A percentile compares a stretch with the other conserved stretches of the same genome.
Evolutionary conservation across 2,888 invertebrate genomes (phyloP).

Genomic region (Sympetrum striolatum): DNA sequence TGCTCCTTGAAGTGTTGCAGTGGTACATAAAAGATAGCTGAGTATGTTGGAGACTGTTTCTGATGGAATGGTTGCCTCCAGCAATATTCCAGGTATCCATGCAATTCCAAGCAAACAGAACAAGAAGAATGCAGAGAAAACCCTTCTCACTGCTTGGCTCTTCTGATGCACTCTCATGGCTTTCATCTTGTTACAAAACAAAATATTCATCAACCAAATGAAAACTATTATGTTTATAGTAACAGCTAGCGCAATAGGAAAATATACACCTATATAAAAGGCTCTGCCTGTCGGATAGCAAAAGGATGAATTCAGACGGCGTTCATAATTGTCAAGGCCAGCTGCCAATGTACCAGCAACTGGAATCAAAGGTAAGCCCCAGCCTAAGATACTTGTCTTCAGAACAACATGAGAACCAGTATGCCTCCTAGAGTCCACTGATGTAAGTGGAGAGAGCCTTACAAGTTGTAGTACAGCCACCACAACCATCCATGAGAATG

Average conservation of each 20-base stretch:
- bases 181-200: neutral
- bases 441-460: conserved; percentile 37
- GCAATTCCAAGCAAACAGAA: conserved; percentile 48
- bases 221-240: conserved; percentile 44
- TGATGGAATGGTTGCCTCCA: neutral
- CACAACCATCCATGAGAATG: conserved; percentile 49
- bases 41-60: neutral
- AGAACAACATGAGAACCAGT: conserved; percentile 47
- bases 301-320: conserved; percentile 12
- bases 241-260: conserved; percentile 45
- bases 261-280: conserved; percentile 44
- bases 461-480: conserved; percentile 47
- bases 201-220: conserved; percentile 17
- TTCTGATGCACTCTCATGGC: neutral
- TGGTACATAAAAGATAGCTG: conserved; percentile 46
- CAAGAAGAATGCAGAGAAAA: conserved; percentile 45
- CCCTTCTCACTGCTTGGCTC: conserved; percentile 22
- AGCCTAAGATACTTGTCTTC: conserved; percentile 46
- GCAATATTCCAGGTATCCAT: conserved; percentile 47
- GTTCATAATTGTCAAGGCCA: conserved; percentile 28
- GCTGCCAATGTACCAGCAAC: conserved; percentile 5
- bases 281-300: conserved; percentile 46
- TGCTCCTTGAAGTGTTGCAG: conserved; percentile 47
- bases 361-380: conserved; percentile 47
- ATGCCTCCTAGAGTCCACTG: conserved; percentile 42